Evolutionary conservation across 2,888 invertebrate genomes (phyloP), one percentile per base, ranked within the genome.

Genomic region (Eupithecia pulchellata): DNA sequence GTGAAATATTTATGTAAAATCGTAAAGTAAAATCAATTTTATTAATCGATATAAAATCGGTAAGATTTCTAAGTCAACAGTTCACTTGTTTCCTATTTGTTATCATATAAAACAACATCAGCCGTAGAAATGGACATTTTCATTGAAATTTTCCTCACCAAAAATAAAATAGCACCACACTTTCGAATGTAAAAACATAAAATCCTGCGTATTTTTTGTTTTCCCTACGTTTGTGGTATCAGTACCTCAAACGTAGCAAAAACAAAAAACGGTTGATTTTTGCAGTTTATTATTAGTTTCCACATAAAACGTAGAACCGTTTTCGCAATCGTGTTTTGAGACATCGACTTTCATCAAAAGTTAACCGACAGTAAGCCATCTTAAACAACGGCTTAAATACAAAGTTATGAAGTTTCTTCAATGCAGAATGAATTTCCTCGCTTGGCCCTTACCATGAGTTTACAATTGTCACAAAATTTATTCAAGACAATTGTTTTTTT

Each of bases 321-420:
- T 25, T 52, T 25, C 1, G 20, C 25, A 25, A 13, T 52, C 25
- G 13, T 13, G 25, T 52, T 4, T 25, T 25, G 1, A 11, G 25
- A 52, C 58, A 32, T n/a, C n/a, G 32, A 60, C n/a, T 30, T 29
- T 32, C n/a, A 30, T 30, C 6, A 17, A 57, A 29, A 27, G 17
- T 14, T 3, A 14, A 57, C 57, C 29, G 57, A 29, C 57, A 57
- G 30, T 60, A 60, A 60, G 58, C n/a, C 58, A n/a, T 60, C 58
- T 60, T 60, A 60, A 60, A 60, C 32, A 32, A 60, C n/a, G 30
- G 32, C 32, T 60, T 32, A 60, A 20, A 30, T 30, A 30, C n/a
- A 60, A 60, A 60, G 58, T 60, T 32, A 32, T 60, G n/a, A 60
- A 30, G 30, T 32, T 29, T 57, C n/a, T 30, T 11, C 30, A n/a